These are phyloP conservation scores for Caenorhabditis wallacei DNA, from an alignment of 2,888 invertebrate species.

Conservation along the genomic window DNA sequence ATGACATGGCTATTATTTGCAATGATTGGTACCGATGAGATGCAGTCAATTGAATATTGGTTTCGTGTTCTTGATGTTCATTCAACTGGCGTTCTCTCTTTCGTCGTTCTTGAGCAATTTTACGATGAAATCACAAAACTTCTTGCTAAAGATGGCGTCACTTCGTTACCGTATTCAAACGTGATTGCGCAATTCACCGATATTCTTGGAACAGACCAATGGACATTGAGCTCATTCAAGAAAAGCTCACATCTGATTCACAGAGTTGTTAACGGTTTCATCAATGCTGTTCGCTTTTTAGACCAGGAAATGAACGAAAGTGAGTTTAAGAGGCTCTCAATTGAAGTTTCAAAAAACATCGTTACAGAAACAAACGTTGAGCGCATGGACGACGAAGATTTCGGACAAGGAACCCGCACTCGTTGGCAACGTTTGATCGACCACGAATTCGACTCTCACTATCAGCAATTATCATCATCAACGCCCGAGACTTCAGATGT, in stretches of 20 bases:
- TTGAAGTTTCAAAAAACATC: neutral
- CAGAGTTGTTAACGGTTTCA: conserved; percentile 54
- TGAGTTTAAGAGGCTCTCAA: neutral
- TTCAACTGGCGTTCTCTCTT: conserved; percentile 17
- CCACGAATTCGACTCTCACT: conserved; percentile 35
- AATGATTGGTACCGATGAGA: conserved; percentile 46
- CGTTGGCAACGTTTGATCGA: conserved; percentile 51
- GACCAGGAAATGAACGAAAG: conserved; percentile 53
- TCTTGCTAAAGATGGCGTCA: conserved; percentile 14
- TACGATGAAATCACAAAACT: conserved; percentile 29
- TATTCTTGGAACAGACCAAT: conserved; percentile 40
- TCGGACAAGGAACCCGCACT: conserved; percentile 41
- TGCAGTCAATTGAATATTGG: conserved; percentile 53
- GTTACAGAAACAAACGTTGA: conserved; percentile 46
- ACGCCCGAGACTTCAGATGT: neutral
- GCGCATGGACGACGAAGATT: conserved; percentile 44
- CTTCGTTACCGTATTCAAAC: conserved; percentile 37
- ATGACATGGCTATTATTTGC: conserved; percentile 45
- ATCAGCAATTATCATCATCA: conserved; percentile 8
- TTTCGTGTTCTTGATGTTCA: conserved; percentile 48
- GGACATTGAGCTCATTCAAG: conserved; percentile 41
- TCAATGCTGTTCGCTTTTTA: conserved; percentile 33
- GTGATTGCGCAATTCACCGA: conserved; percentile 44
- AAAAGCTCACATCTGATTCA: conserved; percentile 1
- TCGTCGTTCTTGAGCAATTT: conserved; percentile 1